Evolutionary conservation across 2,797 vertebrate genomes (phyloP).

Genomic region (Aselliscus stoliczkanus): DNA sequence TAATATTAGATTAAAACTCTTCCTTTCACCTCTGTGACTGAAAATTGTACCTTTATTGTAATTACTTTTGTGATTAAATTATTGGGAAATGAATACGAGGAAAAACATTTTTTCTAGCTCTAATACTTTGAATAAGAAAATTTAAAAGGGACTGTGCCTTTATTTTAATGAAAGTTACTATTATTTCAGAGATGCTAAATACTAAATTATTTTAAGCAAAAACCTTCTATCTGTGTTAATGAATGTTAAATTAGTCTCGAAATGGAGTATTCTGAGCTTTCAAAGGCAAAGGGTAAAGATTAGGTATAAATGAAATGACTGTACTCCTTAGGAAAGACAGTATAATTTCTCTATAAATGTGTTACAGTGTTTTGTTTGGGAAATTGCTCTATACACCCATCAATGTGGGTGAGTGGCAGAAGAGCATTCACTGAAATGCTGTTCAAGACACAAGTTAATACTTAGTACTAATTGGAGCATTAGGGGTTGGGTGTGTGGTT

Average conservation of each 20-base stretch:
- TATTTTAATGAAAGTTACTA: slow-evolving; percentile 16
- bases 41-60: background rate
- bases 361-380: background rate
- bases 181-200: background rate
- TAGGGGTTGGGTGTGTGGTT: no score
- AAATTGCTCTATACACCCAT: background rate
- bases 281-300: background rate
- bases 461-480: background rate
- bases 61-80: background rate
- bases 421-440: background rate
- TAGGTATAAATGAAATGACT: background rate
- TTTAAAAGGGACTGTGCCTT: background rate
- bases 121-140: background rate
- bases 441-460: background rate
- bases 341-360: background rate
- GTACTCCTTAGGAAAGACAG: background rate
- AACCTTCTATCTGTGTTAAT: background rate
- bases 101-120: background rate
- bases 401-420: background rate
- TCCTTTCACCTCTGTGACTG: background rate
- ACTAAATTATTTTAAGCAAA: slow-evolving; percentile 34
- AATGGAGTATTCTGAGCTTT: background rate
- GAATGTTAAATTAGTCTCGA: slow-evolving; percentile 6
- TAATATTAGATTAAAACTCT: background rate
- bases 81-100: background rate